A percentile compares a stretch with the other conserved stretches of the same genome.
Evolutionary conservation across 2,888 invertebrate genomes (phyloP).

Genomic region (Bellardia bayeri): DNA sequence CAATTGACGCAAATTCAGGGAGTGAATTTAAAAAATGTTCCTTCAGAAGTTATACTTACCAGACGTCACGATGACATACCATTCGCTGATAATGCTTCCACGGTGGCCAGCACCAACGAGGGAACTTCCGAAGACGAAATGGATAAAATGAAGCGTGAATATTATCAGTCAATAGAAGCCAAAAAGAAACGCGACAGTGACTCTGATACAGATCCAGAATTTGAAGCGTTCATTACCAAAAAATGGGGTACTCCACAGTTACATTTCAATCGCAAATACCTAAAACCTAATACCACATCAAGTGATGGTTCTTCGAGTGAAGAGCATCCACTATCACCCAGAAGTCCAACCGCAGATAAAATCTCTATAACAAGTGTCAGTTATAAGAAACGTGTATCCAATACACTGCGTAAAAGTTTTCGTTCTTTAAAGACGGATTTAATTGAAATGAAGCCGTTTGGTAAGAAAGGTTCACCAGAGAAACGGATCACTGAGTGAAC

Average conservation of each 20-base stretch:
- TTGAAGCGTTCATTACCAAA: conserved; percentile 78
- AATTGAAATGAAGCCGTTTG: conserved; percentile 80
- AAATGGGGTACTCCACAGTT: conserved; percentile 83
- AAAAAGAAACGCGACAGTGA: conserved; percentile 72
- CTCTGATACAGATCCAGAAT: conserved; percentile 78
- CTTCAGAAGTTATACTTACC: conserved; percentile 80
- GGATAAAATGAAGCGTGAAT: conserved; percentile 69
- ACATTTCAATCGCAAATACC: conserved; percentile 82
- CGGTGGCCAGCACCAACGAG: conserved; percentile 47
- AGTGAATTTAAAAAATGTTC: conserved; percentile 81
- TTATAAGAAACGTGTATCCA: conserved; percentile 80
- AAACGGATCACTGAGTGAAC: conserved; percentile 70
- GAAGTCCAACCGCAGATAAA: conserved; percentile 76
- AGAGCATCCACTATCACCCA: conserved; percentile 66
- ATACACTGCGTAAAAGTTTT: conserved; percentile 80
- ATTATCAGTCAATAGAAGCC: conserved; percentile 60
- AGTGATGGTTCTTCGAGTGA: conserved; percentile 76
- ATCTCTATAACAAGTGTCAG: conserved; percentile 79
- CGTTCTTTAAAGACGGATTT: conserved; percentile 80
- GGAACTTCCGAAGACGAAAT: conserved; percentile 72
- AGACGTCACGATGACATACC: conserved; percentile 77
- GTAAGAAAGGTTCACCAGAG: conserved; percentile 76
- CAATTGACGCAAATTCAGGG: conserved; percentile 79
- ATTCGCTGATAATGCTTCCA: conserved; percentile 65
- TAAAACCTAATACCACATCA: conserved; percentile 75